Conservation (phyloP, 2,113 vertebrate species). For the Nothobranchius kuhntae region DNA sequence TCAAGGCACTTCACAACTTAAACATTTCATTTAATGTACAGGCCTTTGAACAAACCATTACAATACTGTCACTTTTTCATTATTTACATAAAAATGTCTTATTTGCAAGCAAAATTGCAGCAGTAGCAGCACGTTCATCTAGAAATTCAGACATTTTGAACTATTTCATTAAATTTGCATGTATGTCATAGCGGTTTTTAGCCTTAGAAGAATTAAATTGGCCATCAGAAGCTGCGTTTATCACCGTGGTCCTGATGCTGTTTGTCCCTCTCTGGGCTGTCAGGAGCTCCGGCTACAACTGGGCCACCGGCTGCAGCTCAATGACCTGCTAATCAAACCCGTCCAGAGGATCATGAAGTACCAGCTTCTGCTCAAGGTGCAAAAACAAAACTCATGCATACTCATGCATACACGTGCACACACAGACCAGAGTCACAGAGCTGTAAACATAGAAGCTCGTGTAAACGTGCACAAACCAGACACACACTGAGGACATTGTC, state of each 20-base stretch:
- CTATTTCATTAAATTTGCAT: no score
- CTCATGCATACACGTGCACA: constrained; percentile 10
- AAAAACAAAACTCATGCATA: constrained; percentile 33
- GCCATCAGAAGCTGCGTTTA: constrained; percentile 15
- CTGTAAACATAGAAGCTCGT: constrained; percentile 17
- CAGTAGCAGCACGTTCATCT: no score
- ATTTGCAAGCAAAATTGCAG: no score
- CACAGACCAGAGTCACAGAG: constrained; percentile 22
- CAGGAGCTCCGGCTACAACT: constrained; percentile 90
- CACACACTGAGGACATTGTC: background rate
- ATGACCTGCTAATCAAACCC: constrained; percentile 92
- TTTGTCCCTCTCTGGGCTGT: constrained; percentile 17
- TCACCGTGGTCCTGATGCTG: constrained; percentile 11
- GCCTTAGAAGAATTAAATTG: background rate
- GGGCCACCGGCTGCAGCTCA: constrained; percentile 90
- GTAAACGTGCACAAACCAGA: constrained; percentile 13
- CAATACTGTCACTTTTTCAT: no score
- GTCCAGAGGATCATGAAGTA: constrained; percentile 96
- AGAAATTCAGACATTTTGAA: no score
- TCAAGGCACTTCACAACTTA: no score
- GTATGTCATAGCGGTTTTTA: background rate
- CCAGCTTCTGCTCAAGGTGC: constrained; percentile 92
- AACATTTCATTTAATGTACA: no score
- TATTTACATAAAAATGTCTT: no score
- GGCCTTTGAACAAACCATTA: no score